Base-by-base conservation (phyloP, 2,113 vertebrate genomes). In the Calcarius ornatus region DNA sequence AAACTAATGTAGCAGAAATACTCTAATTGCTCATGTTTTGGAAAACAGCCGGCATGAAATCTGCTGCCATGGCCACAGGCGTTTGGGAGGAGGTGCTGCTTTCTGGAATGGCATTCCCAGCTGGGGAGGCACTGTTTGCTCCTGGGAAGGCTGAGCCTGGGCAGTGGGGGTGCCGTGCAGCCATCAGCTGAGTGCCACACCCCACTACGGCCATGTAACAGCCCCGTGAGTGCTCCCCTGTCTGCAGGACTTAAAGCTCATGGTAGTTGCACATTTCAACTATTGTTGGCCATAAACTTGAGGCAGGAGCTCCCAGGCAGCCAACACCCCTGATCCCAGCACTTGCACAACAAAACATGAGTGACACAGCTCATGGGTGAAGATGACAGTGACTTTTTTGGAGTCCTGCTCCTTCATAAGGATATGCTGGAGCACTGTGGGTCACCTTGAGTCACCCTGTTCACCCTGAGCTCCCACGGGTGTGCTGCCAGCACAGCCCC, bases 141-240 rank as follows among this genome's bases (percentile, higher is more conserved):
- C 35, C 73, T 0, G 0, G 31, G 33, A 73, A 63, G 45, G 63
- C 50, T 53, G 47, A 66, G 57, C 6, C 19, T 27, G 45, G 64
- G 75, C 71, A 48, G 20, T 6, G 7, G 20, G 22, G n/a, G 20
- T 83, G 48, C 11, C 61, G 28, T 15, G 59, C 20, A 59, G 43
- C 57, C 47, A 33, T 30, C 1, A 1, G 54, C 27, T 35, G 51
- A 25, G 48, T 51, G 50, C 48, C 69, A 35, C 66, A 77, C 59
- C 45, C 57, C 48, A 69, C 9, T 15, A 10, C 0, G 0, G 56
- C 73, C 61, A 40, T 0, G 0, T 10, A 47, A 40, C 6, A 23
- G 53, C 53, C 45, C 14, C 3, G 1, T n/a, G 40, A 75, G 45
- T 2, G 7, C 69, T 87, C 60, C 40, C 24, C 28, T 30, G 23